These are phyloP conservation scores for Cygnus buccinator DNA, from an alignment of 2,113 vertebrate species.

Conservation along the genomic window DNA sequence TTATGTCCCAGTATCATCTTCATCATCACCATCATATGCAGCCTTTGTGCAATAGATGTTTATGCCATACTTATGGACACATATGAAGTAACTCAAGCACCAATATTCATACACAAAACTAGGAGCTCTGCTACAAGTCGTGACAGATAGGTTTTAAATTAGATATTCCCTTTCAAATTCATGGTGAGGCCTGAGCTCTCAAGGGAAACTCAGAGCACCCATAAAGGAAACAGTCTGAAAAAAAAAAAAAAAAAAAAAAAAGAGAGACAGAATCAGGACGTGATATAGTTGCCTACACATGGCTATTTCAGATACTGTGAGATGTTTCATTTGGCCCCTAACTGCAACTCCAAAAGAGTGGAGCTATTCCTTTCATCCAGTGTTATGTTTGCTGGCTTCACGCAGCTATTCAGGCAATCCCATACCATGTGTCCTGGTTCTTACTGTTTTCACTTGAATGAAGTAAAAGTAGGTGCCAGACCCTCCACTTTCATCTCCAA, in stretches of 20 bases:
- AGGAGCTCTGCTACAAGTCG: neutral
- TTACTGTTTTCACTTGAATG: neutral
- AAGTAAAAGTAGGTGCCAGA: neutral
- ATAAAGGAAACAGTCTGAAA: neutral
- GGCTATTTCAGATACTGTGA: neutral
- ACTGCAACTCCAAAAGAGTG: neutral
- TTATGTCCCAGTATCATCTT: neutral
- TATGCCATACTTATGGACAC: neutral
- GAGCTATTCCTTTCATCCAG: neutral
- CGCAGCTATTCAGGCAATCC: neutral
- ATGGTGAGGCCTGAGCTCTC: neutral
- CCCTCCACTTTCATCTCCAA: neutral
- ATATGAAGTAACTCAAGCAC: neutral
- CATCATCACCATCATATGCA: neutral
- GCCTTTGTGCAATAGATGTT: neutral
- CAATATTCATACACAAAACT: neutral
- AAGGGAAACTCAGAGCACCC: neutral
- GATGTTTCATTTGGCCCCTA: neutral
- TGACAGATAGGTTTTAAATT: neutral
- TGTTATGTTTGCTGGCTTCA: neutral
- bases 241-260: neutral
- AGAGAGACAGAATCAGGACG: neutral
- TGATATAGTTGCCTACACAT: neutral
- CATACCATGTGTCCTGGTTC: rapidly evolving
- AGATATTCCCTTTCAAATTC: neutral